phyloP scores from a whole-genome alignment of 1,140 invertebrate species.

The Ceratina japonica region DNA sequence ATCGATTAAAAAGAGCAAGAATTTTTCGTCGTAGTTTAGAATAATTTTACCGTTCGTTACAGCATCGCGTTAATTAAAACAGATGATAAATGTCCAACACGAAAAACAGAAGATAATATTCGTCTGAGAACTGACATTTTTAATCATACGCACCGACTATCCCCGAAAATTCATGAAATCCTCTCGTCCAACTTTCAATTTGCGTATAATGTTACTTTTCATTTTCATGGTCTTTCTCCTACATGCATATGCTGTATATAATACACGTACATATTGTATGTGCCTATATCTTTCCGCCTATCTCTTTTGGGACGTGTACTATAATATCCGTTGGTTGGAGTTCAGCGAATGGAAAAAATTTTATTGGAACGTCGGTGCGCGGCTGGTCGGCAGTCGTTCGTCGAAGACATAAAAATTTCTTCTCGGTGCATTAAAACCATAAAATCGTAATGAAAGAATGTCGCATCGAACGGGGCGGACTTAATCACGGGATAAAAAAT shows the following conservation, averaged over 20 bases:
- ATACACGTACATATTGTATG: not conserved
- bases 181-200: conserved; percentile 40
- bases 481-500: not conserved
- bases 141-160: not conserved
- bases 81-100: conserved; percentile 8
- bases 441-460: conserved; percentile 51
- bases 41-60: conserved; percentile 25
- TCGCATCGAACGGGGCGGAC: conserved; percentile 42
- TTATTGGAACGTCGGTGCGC: conserved; percentile 43
- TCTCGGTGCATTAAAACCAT: conserved; percentile 52
- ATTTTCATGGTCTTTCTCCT: not conserved
- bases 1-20: not conserved
- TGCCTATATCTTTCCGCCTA: too few species aligned
- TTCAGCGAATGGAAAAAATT: conserved; percentile 29
- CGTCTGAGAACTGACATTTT: conserved; percentile 23
- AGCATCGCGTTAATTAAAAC: conserved; percentile 19
- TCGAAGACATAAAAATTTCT: conserved; percentile 41
- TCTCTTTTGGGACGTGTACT: too few species aligned
- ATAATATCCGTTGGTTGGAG: not conserved
- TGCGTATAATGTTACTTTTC: not conserved
- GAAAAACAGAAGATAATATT: conserved; percentile 27
- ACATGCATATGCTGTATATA: not conserved
- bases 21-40: not conserved
- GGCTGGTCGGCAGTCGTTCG: conserved; percentile 22
- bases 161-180: conserved; percentile 32